Base-by-base conservation (phyloP, 2,888 invertebrate genomes). In the Sinodicranocentrus sp. region DNA sequence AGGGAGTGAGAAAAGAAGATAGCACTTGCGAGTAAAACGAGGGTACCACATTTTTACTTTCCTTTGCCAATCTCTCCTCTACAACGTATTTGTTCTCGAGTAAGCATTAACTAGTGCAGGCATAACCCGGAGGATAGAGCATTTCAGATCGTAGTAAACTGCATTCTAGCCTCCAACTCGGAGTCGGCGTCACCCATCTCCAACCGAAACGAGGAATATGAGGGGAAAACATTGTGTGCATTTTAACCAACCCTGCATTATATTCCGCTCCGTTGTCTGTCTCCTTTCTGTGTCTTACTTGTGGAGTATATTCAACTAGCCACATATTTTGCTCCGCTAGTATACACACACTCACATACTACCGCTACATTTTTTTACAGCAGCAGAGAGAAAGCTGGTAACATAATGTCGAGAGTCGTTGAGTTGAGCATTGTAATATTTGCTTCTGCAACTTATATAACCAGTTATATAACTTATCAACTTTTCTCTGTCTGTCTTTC, bases 161-260 rank as follows among this genome's bases (percentile, higher is more conserved):
- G 61, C 73, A 84, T 77, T 84, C 80, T n/a, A 57, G 23, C 44
- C 33, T 25, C n/a, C 25, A 52, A 61, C 23, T 78, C 75, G 71
- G 76, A 80, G 80, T 84, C 84, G 80, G 84, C 80, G 84, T 84
- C 67, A 80, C 48, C 75, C 61, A 63, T 28, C 63, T 48, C 48
- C 44, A 67, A 67, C 23, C 61, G 10, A 23, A 19, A 57, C 26
- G n/a, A n/a, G n/a, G n/a, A n/a, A n/a, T n/a, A n/a, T n/a, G n/a
- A n/a, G n/a, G n/a, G n/a, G n/a, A n/a, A n/a, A n/a, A n/a, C n/a
- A n/a, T n/a, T n/a, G n/a, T n/a, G n/a, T n/a, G n/a, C n/a, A n/a
- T n/a, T n/a, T n/a, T 48, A n/a, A n/a, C 48, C 15, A 6, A 3
- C 48, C 17, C 48, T 48, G 48, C 48, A 48, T 48, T 48, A 48